Evolutionary conservation across 2,797 vertebrate species (phyloP), one percentile per base, ranked within the genome.

Genomic region (Tapera naevia): DNA sequence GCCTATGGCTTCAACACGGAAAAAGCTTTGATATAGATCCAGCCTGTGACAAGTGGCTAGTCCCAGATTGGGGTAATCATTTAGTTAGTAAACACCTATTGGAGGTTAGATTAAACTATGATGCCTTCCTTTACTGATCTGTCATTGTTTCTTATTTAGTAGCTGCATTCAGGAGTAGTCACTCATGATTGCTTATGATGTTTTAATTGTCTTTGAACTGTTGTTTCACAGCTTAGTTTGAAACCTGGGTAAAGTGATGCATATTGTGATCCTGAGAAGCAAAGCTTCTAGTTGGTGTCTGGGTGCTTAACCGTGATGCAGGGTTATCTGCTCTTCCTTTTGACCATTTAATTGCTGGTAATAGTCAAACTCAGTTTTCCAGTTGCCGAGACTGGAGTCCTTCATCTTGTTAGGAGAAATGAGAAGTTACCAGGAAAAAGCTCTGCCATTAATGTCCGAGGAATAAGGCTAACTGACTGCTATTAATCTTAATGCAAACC

Each of bases 121-220:
- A 80, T 94, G 89, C 71, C 85, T 81, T 86, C 48, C 39, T 73
- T 79, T 94, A 70, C 82, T 76, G 41, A 28, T 75, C 93, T 73
- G 76, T 86, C 76, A 35, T 70, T 64, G 41, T 84, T 86, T 84
- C 87, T 75, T 80, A 62, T 91, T 86, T 91, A 81, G 89, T 33
- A 53, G 80, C 92, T 93, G 39, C 80, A 35, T 75, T 92, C 62
- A 70, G 89, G 82, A 89, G 39, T 70, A 66, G 91, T 96, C 91
- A 96, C 94, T 95, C 92, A 69, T 66, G 89, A 67, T 66, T 95
- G 92, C 89, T 95, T 89, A 91, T 69, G 80, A n/a, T 86, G 62
- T 91, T 96, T 94, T 95, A 92, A 95, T 95, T 95, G 85, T 75
- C 89, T 84, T 86, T 90, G 93, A 92, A 95, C 88, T 58, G 81